A percentile compares a stretch with the other conserved stretches of the same genome.
Conservation (phyloP, 2,888 invertebrate genomes). For the Nyleta sp. region DNA sequence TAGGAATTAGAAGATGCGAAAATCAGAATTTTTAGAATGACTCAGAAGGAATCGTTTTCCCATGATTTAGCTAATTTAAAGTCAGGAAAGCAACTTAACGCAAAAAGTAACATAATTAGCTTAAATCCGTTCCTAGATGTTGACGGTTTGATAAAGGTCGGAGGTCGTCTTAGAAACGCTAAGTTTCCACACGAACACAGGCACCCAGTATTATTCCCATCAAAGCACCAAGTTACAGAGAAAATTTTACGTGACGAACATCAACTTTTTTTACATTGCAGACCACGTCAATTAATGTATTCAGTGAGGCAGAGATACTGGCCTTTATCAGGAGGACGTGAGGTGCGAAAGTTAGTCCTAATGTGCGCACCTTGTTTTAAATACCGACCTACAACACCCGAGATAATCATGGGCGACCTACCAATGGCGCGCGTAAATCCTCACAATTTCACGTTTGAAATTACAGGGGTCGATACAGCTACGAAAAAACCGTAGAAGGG, state of each 20-base stretch:
- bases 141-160: slow-evolving; percentile 8
- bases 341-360: neutral
- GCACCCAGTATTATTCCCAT: slow-evolving; percentile 5
- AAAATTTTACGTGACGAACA: neutral
- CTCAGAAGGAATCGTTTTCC: slow-evolving; percentile 3
- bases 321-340: neutral
- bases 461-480: no score
- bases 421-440: neutral
- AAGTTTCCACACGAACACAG: slow-evolving; percentile 2
- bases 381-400: neutral
- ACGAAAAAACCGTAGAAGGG: no score
- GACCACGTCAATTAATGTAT: neutral
- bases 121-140: slow-evolving; percentile 12
- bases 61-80: neutral
- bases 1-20: neutral
- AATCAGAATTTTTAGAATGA: slow-evolving; percentile 2
- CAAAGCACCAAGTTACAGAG: neutral
- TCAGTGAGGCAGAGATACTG: neutral
- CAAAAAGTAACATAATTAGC: slow-evolving; percentile 1
- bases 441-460: no score
- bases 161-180: slow-evolving; percentile 7
- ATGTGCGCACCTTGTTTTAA: neutral
- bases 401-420: neutral
- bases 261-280: neutral
- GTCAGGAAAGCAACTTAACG: neutral